A percentile compares a stretch with the other conserved stretches of the same genome.
phyloP scores from a whole-genome alignment of 2,113 vertebrate species.

The cattle (Bos taurus) region ARS-UCD2.0 NC_037342.1:72169501-72170000 shows the following conservation, averaged over 20 bases:
- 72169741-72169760: not conserved
- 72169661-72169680: not conserved
- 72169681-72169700: not conserved
- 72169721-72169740: not conserved
- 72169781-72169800: no score
- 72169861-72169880: no score
- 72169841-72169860: no score
- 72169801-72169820: no score
- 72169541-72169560: fast-evolving
- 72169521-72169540: not conserved
- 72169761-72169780: not conserved
- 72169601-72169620: not conserved
- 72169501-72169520: not conserved
- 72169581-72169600: not conserved
- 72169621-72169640: not conserved
- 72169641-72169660: not conserved
- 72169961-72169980: not conserved
- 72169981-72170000: not conserved
- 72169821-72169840: no score
- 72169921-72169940: no score
- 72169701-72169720: not conserved
- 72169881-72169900: no score
- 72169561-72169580: not conserved
- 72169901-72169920: no score
- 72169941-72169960: no score